These are phyloP conservation scores for Rhingia campestris DNA, from an alignment of 2,888 invertebrate genomes.

Conservation along the genomic window DNA sequence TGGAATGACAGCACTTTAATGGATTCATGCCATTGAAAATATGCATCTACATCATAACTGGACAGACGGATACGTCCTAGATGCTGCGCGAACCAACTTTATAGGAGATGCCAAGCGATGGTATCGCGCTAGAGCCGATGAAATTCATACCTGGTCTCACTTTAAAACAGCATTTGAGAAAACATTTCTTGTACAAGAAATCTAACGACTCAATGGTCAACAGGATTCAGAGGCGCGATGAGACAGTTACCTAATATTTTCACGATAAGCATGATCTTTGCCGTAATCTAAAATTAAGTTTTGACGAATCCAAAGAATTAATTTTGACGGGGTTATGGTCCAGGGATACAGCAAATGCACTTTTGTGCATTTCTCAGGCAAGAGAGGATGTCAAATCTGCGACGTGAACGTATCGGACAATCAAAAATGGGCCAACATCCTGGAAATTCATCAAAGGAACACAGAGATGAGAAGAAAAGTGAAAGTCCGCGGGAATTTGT, in stretches of 20 bases:
- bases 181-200: too few relatives aligned
- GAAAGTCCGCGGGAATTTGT: constrained; percentile 3
- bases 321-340: constrained; percentile 29
- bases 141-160: too few relatives aligned
- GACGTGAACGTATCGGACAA: constrained; percentile 3
- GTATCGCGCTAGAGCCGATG: too few relatives aligned
- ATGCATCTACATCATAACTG: too few relatives aligned
- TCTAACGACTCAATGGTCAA: too few relatives aligned
- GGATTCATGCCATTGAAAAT: too few relatives aligned
- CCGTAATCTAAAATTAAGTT: background rate
- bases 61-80: too few relatives aligned
- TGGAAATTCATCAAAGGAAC: background rate
- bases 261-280: constrained; percentile 10
- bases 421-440: background rate
- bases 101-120: too few relatives aligned
- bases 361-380: constrained; percentile 7
- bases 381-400: constrained; percentile 2
- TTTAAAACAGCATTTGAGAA: too few relatives aligned
- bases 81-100: too few relatives aligned
- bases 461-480: background rate
- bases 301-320: constrained; percentile 18
- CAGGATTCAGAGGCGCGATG: constrained; percentile 1
- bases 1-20: too few relatives aligned
- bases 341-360: constrained; percentile 1
- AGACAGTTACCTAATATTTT: constrained; percentile 12